Evolutionary conservation across 2,797 vertebrate species (phyloP).

Genomic region (Remorina albescens): DNA sequence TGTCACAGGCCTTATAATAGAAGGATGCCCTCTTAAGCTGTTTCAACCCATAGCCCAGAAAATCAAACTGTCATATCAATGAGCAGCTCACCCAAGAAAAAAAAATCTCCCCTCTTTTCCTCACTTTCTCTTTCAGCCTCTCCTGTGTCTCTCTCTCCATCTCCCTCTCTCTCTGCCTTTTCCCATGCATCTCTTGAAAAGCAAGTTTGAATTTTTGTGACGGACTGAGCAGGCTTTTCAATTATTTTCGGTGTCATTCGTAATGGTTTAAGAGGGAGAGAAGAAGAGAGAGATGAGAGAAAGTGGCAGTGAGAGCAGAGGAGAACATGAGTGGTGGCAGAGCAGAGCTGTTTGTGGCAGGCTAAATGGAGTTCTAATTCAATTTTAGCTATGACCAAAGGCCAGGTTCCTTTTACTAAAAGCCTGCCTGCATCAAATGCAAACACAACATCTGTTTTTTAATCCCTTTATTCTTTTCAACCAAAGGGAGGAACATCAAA

Average conservation of each 20-base stretch:
- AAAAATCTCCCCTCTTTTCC: constrained; percentile 23
- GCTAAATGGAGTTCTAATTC: constrained; percentile 73
- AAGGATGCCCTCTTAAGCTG: constrained; percentile 80
- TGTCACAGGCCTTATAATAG: constrained; percentile 82
- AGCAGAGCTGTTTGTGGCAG: constrained; percentile 42
- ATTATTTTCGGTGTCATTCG: constrained; percentile 69
- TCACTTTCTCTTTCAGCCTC: constrained; percentile 48
- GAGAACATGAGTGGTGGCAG: constrained; percentile 33
- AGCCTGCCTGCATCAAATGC: constrained; percentile 55
- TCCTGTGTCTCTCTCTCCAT: too few species aligned
- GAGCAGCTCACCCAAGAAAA: constrained; percentile 47
- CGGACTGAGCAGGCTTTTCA: constrained; percentile 59
- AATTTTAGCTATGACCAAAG: constrained; percentile 64
- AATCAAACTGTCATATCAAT: constrained; percentile 86
- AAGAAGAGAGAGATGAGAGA: constrained; percentile 33
- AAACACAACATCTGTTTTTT: constrained; percentile 48
- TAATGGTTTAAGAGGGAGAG: constrained; percentile 48
- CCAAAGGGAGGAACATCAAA: constrained; percentile 19
- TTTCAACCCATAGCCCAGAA: constrained; percentile 77
- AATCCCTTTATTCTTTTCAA: constrained; percentile 44
- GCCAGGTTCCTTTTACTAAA: constrained; percentile 55
- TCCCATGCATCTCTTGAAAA: constrained; percentile 52
- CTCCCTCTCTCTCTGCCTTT: constrained; percentile 36
- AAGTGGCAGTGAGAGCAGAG: constrained; percentile 13
- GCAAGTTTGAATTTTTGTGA: constrained; percentile 64